Percentiles rank a stretch among this genome's conserved stretches.
Conservation (phyloP, 2,113 vertebrate species). For the Forbesichthys agassizii region DNA sequence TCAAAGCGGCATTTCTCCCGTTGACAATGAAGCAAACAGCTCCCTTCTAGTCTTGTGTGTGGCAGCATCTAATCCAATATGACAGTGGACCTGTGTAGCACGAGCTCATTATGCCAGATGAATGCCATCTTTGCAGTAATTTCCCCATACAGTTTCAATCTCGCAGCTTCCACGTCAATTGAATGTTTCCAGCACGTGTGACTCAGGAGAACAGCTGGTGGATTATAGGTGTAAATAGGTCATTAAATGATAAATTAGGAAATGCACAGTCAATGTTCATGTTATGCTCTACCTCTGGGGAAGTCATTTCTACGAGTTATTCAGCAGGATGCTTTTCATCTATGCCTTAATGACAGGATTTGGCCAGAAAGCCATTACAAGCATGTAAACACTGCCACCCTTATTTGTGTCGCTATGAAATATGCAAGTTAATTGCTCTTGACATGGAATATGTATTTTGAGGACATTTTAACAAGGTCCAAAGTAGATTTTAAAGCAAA, state of each 20-base stretch:
- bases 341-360: slow-evolving; percentile 31
- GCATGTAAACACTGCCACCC: slow-evolving; percentile 36
- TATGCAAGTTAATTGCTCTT: slow-evolving; percentile 49
- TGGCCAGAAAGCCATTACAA: slow-evolving; percentile 45
- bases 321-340: slow-evolving; percentile 24
- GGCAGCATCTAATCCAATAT: slow-evolving; percentile 35
- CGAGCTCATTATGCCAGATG: slow-evolving; percentile 36
- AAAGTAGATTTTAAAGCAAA: slow-evolving; percentile 27
- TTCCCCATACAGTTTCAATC: slow-evolving; percentile 13
- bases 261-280: slow-evolving; percentile 39
- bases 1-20: not conserved
- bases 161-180: slow-evolving; percentile 5
- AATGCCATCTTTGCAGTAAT: slow-evolving; percentile 27
- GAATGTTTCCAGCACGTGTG: not conserved
- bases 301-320: slow-evolving; percentile 35
- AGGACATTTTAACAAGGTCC: slow-evolving; percentile 20
- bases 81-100: slow-evolving; percentile 12
- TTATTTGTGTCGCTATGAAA: slow-evolving; percentile 45
- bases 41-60: not conserved
- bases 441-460: slow-evolving; percentile 48
- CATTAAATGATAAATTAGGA: slow-evolving; percentile 59
- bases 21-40: slow-evolving; percentile 6
- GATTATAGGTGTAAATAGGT: slow-evolving; percentile 65
- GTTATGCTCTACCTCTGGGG: slow-evolving; percentile 30
- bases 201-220: slow-evolving; percentile 31